These are phyloP conservation scores for Corythornis leucogaster DNA, from an alignment of 2,797 vertebrate species.

Conservation along the genomic window DNA sequence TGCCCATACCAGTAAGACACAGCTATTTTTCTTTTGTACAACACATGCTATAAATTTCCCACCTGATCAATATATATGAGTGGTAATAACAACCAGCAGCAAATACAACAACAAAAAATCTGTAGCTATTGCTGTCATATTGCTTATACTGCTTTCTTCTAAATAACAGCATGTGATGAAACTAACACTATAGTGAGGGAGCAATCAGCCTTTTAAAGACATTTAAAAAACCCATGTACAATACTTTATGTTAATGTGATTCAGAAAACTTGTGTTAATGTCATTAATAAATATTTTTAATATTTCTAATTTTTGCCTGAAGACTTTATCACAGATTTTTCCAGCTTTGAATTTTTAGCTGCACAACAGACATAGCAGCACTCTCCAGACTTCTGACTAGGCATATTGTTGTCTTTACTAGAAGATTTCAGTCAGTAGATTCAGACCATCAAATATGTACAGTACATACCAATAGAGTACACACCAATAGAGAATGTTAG, in stretches of 20 bases:
- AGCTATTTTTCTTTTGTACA: constrained; percentile 2
- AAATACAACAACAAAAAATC: not conserved
- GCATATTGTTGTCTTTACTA: not conserved
- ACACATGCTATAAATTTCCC: constrained; percentile 16
- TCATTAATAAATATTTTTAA: constrained; percentile 11
- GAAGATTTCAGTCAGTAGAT: not conserved
- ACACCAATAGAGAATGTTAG: not conserved
- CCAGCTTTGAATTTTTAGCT: not conserved
- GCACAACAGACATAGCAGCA: not conserved
- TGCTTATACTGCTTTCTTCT: not conserved
- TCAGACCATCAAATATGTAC: not conserved
- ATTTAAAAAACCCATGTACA: not conserved
- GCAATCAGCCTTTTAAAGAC: constrained; percentile 18
- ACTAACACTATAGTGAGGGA: not conserved
- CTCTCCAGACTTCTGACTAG: not conserved
- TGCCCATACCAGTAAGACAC: not conserved
- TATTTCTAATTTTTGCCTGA: constrained; percentile 1
- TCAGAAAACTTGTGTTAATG: not conserved
- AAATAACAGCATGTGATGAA: not conserved
- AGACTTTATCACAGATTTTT: not conserved
- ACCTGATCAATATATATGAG: constrained; percentile 20
- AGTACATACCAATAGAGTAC: not conserved
- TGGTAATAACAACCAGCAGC: not conserved
- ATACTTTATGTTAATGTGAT: not conserved
- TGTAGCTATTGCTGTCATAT: not conserved